phyloP scores from a whole-genome alignment of 2,888 invertebrate species.

The Fragum sueziense region DNA sequence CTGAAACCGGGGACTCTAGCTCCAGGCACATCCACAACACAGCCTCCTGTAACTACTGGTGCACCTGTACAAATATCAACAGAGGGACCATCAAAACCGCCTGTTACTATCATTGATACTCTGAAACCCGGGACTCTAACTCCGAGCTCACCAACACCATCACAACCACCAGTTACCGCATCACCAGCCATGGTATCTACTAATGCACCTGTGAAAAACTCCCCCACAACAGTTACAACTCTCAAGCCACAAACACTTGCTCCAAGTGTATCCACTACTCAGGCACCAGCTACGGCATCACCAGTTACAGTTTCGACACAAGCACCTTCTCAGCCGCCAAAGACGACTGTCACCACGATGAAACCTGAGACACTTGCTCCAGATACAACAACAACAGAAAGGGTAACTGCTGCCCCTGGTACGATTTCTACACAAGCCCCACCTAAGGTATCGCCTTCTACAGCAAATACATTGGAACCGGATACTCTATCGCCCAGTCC shows the following conservation, averaged over 20 bases:
- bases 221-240: constrained; percentile 5
- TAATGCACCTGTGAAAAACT: not conserved
- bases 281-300: not conserved
- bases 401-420: not conserved
- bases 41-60: not conserved
- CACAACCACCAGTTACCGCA: not conserved
- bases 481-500: not conserved
- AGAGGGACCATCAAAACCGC: not conserved
- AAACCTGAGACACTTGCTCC: not conserved
- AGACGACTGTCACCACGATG: not conserved
- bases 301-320: not conserved
- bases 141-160: not conserved
- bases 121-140: not conserved
- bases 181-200: not conserved
- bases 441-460: not conserved
- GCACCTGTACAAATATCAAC: not conserved
- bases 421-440: not conserved
- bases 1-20: not conserved
- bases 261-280: not conserved
- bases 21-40: not conserved
- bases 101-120: not conserved
- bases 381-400: constrained; percentile 1
- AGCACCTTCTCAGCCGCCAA: not conserved
- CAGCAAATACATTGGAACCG: not conserved
- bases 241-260: not conserved